Evolutionary conservation across 2,888 invertebrate species (phyloP).

Genomic region (Tinea trinotella): DNA sequence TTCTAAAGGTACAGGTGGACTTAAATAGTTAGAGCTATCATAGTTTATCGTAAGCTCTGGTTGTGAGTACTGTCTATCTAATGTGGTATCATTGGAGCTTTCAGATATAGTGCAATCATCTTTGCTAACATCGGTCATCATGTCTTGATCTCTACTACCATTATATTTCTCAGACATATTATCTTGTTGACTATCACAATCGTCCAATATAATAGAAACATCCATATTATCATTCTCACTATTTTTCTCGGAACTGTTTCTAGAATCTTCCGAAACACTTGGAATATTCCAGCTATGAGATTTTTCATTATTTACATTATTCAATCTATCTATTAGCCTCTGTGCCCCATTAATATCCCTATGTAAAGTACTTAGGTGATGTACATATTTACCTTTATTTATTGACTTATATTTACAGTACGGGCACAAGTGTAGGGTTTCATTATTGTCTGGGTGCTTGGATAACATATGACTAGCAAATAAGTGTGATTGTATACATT

Average conservation of each 20-base stretch:
- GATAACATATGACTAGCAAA: slow-evolving; percentile 84
- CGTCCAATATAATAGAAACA: slow-evolving; percentile 56
- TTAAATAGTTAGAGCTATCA: slow-evolving; percentile 44
- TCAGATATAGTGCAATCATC: slow-evolving; percentile 57
- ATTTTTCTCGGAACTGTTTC: slow-evolving; percentile 29
- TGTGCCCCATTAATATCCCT: slow-evolving; percentile 58
- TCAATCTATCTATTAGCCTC: slow-evolving; percentile 46
- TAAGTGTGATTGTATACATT: slow-evolving; percentile 84
- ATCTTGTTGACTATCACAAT: slow-evolving; percentile 57
- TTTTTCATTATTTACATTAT: slow-evolving; percentile 30
- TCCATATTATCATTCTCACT: slow-evolving; percentile 35
- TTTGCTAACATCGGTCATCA: slow-evolving; percentile 51
- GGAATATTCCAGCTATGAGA: slow-evolving; percentile 59
- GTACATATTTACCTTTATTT: slow-evolving; percentile 73
- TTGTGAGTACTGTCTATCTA: slow-evolving; percentile 47
- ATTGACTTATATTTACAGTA: slow-evolving; percentile 76
- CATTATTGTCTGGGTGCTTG: slow-evolving; percentile 81
- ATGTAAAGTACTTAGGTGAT: slow-evolving; percentile 66
- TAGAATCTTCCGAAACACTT: slow-evolving; percentile 27
- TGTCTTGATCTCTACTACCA: slow-evolving; percentile 36
- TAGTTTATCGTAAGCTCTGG: slow-evolving; percentile 42
- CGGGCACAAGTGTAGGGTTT: slow-evolving; percentile 74
- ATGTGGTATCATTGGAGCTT: slow-evolving; percentile 43
- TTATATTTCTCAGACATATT: slow-evolving; percentile 45
- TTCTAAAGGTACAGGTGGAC: slow-evolving; percentile 44